phyloP scores from a whole-genome alignment of 2,888 invertebrate genomes.

The Nyleta sp. region DNA sequence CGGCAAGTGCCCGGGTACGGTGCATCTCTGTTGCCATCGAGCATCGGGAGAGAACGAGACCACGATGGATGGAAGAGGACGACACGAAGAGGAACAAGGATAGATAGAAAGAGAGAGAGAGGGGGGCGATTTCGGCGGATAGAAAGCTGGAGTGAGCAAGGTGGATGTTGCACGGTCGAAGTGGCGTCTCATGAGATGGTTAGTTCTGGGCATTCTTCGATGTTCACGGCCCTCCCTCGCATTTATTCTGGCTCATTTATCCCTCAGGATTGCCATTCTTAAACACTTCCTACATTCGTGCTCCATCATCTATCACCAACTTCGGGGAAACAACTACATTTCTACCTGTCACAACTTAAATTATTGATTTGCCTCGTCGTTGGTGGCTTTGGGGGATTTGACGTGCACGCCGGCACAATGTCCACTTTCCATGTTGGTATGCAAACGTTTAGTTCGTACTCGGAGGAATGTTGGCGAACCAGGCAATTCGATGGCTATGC shows the following conservation, averaged over 20 bases:
- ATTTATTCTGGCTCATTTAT: constrained; percentile 75
- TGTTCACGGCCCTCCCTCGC: constrained; percentile 69
- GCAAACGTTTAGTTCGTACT: no score
- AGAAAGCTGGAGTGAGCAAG: constrained; percentile 37
- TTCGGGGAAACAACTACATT: constrained; percentile 57
- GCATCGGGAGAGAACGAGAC: not conserved
- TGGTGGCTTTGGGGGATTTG: constrained; percentile 25
- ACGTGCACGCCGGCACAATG: not conserved
- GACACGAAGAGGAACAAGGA: not conserved
- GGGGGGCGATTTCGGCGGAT: constrained; percentile 11
- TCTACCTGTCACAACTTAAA: constrained; percentile 57
- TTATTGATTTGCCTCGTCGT: constrained; percentile 40
- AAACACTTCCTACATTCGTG: constrained; percentile 67
- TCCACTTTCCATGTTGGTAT: no score
- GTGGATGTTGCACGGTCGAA: constrained; percentile 54
- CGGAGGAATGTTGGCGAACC: constrained; percentile 18
- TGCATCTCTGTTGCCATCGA: constrained; percentile 43
- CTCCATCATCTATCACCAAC: constrained; percentile 43
- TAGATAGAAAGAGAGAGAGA: constrained; percentile 10
- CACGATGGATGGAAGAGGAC: no score
- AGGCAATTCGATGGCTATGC: no score
- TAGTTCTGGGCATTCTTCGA: constrained; percentile 71
- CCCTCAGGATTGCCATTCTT: constrained; percentile 68
- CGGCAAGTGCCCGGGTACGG: constrained; percentile 49
- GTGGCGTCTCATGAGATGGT: constrained; percentile 62